These are phyloP conservation scores for Drosophila lini DNA, from an alignment of 1,140 invertebrate species.

Conservation along the genomic window DNA sequence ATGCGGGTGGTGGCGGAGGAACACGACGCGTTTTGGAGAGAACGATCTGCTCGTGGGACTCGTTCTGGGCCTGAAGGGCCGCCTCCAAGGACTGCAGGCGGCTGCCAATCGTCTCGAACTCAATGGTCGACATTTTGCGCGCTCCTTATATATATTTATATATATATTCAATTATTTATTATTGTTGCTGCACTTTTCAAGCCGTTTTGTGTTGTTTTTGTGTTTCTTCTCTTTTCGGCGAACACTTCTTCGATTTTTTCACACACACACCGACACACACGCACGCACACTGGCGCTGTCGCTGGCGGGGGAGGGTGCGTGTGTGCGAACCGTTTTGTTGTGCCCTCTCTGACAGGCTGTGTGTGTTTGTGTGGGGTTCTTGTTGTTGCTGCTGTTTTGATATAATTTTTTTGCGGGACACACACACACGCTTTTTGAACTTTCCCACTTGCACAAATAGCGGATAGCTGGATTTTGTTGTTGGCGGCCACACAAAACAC, in stretches of 20 bases:
- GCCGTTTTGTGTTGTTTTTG: constrained; percentile 15
- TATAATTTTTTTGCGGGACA: constrained; percentile 38
- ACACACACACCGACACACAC: constrained; percentile 51
- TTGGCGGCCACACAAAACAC: constrained; percentile 20
- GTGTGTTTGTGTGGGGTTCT: constrained; percentile 33
- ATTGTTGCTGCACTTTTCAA: constrained; percentile 12
- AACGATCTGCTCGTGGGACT: constrained; percentile 84
- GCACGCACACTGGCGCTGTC: constrained; percentile 27
- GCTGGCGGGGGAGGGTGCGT: constrained; percentile 32
- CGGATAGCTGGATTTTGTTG: constrained; percentile 39
- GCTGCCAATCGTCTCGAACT: constrained; percentile 85
- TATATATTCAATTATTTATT: constrained; percentile 5
- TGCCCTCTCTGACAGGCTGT: constrained; percentile 24
- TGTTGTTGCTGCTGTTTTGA: constrained; percentile 49
- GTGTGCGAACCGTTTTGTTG: constrained; percentile 36
- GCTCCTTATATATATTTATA: constrained; percentile 1
- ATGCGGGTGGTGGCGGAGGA: constrained; percentile 36
- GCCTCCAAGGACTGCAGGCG: constrained; percentile 88
- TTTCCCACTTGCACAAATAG: constrained; percentile 44
- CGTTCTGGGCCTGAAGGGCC: constrained; percentile 88
- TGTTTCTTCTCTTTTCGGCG: constrained; percentile 13
- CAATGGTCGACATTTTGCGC: constrained; percentile 66
- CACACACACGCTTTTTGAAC: constrained; percentile 28
- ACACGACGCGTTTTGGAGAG: constrained; percentile 61
- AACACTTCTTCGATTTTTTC: constrained; percentile 57